These are phyloP conservation scores for Melanotaenia maccullochi DNA, from an alignment of 2,797 vertebrate genomes.

Conservation along the genomic window DNA sequence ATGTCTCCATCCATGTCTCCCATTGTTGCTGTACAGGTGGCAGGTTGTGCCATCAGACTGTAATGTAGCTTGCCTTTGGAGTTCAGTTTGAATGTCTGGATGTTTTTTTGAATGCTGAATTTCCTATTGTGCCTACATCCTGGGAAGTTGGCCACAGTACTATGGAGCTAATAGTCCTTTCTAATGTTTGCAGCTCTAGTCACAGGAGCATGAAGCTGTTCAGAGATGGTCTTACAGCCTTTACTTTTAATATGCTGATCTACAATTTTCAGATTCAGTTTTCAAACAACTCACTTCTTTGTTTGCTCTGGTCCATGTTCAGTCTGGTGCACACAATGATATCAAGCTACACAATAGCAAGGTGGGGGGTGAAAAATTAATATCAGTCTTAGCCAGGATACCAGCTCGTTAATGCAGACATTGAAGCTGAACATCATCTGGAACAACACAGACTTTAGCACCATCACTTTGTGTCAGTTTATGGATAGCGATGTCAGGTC, in stretches of 20 bases:
- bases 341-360: not conserved
- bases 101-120: not conserved
- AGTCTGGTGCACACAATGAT: not conserved
- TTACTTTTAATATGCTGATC: not conserved
- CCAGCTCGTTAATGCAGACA: slow-evolving; percentile 71
- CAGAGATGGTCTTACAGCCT: not conserved
- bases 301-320: not conserved
- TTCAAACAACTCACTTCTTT: not conserved
- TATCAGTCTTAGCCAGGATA: slow-evolving; percentile 69
- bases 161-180: not conserved
- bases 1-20: not conserved
- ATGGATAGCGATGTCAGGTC: slow-evolving; percentile 52
- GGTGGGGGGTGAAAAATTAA: slow-evolving; percentile 69
- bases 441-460: slow-evolving; percentile 44
- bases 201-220: not conserved
- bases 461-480: slow-evolving; percentile 46
- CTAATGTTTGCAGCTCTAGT: not conserved
- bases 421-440: slow-evolving; percentile 62
- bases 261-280: not conserved
- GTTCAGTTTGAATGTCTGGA: not conserved
- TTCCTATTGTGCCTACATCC: not conserved
- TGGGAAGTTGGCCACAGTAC: not conserved
- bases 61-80: not conserved
- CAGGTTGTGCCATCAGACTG: not conserved
- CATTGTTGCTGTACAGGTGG: not conserved